Evolutionary conservation across 1,140 invertebrate genomes (phyloP).

Genomic region (Neodiprion pinetum): DNA sequence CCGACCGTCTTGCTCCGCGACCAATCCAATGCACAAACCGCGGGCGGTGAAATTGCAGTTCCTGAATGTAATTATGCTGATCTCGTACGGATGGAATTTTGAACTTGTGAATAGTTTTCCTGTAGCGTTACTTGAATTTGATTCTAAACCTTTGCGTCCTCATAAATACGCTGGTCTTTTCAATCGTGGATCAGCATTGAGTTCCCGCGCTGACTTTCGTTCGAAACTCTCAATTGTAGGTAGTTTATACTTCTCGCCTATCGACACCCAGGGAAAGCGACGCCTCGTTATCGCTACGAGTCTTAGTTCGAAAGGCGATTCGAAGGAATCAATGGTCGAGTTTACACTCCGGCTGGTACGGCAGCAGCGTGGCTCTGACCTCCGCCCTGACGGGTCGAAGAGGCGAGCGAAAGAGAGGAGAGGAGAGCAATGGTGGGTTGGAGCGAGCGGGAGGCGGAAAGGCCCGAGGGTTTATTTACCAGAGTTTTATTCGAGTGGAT

Average conservation of each 20-base stretch:
- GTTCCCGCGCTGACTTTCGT: no score
- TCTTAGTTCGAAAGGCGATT: not conserved
- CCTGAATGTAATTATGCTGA: no score
- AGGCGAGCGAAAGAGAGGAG: not conserved
- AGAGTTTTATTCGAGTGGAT: constrained; percentile 17
- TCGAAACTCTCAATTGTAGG: no score
- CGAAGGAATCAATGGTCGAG: constrained; percentile 5
- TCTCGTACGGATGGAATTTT: no score
- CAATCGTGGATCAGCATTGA: no score
- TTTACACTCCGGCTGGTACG: constrained; percentile 11
- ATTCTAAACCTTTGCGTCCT: no score
- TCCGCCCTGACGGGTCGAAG: not conserved
- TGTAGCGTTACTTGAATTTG: no score
- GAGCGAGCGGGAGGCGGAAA: not conserved
- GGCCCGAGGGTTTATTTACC: constrained; percentile 9
- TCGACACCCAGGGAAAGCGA: not conserved
- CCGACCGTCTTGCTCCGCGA: not conserved
- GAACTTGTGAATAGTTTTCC: no score
- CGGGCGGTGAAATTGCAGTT: no score
- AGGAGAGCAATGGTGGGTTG: not conserved
- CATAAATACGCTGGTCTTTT: no score
- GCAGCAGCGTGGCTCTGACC: not conserved
- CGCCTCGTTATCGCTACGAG: not conserved
- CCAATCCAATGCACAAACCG: not conserved
- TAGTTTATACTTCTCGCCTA: no score